Evolutionary conservation across 2,888 invertebrate genomes (phyloP), one percentile per base, ranked within the genome.

Genomic region (Euclidia mi): DNA sequence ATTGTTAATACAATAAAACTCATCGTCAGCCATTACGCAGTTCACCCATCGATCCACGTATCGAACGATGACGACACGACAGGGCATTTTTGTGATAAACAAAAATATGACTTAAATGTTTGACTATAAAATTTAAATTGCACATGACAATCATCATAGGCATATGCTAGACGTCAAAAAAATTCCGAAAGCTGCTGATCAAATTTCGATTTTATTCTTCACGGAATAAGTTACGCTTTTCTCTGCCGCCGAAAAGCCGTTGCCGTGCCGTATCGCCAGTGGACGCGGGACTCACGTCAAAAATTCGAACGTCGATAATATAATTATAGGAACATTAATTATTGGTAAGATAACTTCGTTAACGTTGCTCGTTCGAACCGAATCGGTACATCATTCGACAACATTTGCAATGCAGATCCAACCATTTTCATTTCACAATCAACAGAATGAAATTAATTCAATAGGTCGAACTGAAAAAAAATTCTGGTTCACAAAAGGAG

Each of bases 401-500:
- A 46, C 67, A 91, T 92, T 91, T 88, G 89, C 91, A 92, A 84
- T 89, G 84, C 90, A 88, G 83, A 91, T 89, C 68, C 68, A 65
- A 79, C 82, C 84, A 81, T 89, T 90, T 90, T 87, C 89, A 90
- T 90, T 91, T 90, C 85, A 91, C 89, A 91, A 92, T 92, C 90
- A 90, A 91, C 90, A 87, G 85, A 86, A 88, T 85, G 84, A 89
- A 91, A 90, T 90, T 89, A 89, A 90, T 89, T 91, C 87, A 87
- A 89, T 89, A 84, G 87, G 73, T 80, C 64, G 65, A 64, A 71
- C 72, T 81, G 79, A 85, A 88, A 85, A 89, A 86, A 86, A 82
- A 84, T 83, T 76, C 79, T 79, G 76, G n/a, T n/a, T n/a, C n/a
- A n/a, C n/a, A n/a, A n/a, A n/a, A n/a, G n/a, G n/a, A n/a, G n/a